Base-by-base conservation (phyloP, 1,140 invertebrate genomes). In the Spodoptera litura region DNA sequence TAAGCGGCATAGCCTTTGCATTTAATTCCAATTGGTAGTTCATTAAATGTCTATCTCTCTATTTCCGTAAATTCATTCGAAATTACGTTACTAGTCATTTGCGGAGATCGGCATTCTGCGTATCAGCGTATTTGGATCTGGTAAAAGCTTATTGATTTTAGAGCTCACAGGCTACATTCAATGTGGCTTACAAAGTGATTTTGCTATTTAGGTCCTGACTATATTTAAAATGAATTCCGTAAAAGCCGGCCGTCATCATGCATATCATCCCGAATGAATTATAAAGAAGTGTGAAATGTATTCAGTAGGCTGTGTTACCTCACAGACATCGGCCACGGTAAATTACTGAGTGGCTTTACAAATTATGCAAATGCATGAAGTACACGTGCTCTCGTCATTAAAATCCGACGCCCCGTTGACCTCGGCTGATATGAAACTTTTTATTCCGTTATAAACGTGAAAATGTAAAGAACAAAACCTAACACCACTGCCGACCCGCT, bases 341-440 rank as follows among this genome's bases (percentile, higher is more conserved):
- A 84, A 87, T 85, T 82, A 83, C 64, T 76, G 79, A 81, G 64
- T 58, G 62, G 27, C 80, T 79, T 64, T 74, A 82, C 75, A 87
- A 87, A 87, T 87, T 85, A 88, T 89, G 82, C 79, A 88, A 85
- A 87, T 85, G 78, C 73, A 82, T 62, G 52, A 27, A 52, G 75
- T 55, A 81, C 81, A 85, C 80, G 80, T 83, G 79, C 52, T 78
- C 62, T 66, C 74, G 56, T 86, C 83, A 88, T 90, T 91, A 90
- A 89, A 86, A 86, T 83, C 80, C 87, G 80, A 81, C 83, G 87
- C 81, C 77, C 58, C 35, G 84, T 79, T 85, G 85, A 82, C 77
- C 77, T 59, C 44, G 20, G 76, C 25, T 78, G 55, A 56, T 15
- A 58, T 38, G 52, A n/a, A 72, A 75, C 52, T 61, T 78, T 77